Evolutionary conservation across 2,888 invertebrate genomes (phyloP).

Genomic region (Trilocha varians): DNA sequence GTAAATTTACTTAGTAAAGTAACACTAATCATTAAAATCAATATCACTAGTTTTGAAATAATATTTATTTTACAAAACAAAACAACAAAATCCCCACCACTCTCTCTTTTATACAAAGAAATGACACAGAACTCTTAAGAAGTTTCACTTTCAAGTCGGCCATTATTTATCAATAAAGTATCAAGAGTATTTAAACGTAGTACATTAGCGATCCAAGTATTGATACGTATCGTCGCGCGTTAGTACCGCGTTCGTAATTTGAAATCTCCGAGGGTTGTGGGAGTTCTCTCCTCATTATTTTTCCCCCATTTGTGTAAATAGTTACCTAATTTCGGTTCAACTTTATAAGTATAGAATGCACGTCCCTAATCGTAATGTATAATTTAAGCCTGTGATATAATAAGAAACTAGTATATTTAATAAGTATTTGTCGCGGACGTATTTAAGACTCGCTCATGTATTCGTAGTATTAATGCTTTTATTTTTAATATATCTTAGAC

Average conservation of each 20-base stretch:
- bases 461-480: neutral
- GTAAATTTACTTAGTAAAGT: too few species aligned
- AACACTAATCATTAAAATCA: too few species aligned
- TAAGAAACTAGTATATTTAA: conserved; percentile 61
- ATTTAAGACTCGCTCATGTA: conserved; percentile 8
- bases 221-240: conserved; percentile 44
- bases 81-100: too few species aligned
- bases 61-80: too few species aligned
- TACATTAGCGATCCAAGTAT: conserved; percentile 45
- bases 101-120: too few species aligned
- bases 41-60: too few species aligned
- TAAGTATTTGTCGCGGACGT: conserved; percentile 43
- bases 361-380: conserved; percentile 67
- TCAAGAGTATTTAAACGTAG: conserved; percentile 39
- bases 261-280: conserved; percentile 72
- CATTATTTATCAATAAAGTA: conserved; percentile 21
- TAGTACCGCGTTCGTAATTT: conserved; percentile 50
- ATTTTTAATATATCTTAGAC: neutral
- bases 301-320: conserved; percentile 72
- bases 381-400: conserved; percentile 72
- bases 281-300: conserved; percentile 71
- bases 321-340: conserved; percentile 65
- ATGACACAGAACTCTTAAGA: too few species aligned
- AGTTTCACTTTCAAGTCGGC: too few species aligned
- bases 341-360: conserved; percentile 67